A percentile compares a stretch with the other conserved stretches of the same genome.
phyloP scores from a whole-genome alignment of 2,113 vertebrate species.

The Melanerpes formicivorus region DNA sequence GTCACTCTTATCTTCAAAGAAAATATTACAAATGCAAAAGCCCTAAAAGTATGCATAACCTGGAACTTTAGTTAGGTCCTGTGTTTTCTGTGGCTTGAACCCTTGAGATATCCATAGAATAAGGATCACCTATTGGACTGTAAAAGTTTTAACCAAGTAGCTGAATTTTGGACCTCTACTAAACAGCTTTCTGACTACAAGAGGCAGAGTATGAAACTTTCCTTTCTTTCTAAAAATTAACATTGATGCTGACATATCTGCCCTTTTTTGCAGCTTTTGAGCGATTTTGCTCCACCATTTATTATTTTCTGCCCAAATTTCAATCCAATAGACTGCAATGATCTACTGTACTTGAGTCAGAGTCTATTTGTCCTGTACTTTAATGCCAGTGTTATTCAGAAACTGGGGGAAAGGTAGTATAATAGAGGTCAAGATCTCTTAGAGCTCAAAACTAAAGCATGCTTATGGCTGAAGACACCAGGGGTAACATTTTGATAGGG shows the following conservation, averaged over 20 bases:
- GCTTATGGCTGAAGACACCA: background rate
- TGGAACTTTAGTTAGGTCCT: background rate
- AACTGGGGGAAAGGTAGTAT: background rate
- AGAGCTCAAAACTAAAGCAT: background rate
- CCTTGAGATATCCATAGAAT: background rate
- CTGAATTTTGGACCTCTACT: background rate
- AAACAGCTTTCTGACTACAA: background rate
- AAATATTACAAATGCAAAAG: background rate
- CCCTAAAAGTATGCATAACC: background rate
- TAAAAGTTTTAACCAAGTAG: background rate
- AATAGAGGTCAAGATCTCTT: background rate
- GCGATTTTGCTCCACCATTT: background rate
- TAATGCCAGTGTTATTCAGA: background rate
- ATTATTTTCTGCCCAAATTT: constrained; percentile 17
- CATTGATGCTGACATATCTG: background rate
- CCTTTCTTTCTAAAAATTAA: background rate
- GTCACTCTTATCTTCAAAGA: background rate
- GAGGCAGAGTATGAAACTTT: background rate
- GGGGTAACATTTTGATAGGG: background rate
- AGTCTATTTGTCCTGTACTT: background rate
- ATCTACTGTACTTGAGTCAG: background rate
- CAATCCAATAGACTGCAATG: background rate
- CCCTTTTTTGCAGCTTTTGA: background rate
- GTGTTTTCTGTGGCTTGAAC: background rate
- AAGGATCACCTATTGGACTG: background rate